phyloP scores from a whole-genome alignment of 2,888 invertebrate genomes.

The Trichopria drosophilae region DNA sequence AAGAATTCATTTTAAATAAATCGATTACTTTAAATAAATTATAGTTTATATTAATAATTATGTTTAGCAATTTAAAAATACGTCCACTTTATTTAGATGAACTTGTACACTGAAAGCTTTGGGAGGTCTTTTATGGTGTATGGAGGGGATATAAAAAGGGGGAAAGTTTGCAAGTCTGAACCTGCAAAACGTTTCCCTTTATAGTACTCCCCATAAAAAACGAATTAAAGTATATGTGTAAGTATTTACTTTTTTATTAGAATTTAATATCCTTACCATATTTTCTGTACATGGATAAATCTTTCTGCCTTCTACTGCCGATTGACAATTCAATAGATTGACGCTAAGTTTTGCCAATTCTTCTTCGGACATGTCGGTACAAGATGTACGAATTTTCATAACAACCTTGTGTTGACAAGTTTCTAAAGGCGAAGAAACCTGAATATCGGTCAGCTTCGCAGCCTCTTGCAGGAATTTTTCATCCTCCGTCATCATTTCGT shows the following conservation, averaged over 20 bases:
- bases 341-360: slow-evolving; percentile 69
- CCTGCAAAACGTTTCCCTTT: slow-evolving; percentile 41
- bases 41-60: background rate
- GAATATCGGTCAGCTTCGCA: slow-evolving; percentile 61
- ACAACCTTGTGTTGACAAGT: slow-evolving; percentile 70
- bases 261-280: slow-evolving; percentile 60
- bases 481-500: slow-evolving; percentile 58
- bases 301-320: slow-evolving; percentile 64
- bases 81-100: no score
- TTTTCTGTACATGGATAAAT: slow-evolving; percentile 65
- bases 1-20: slow-evolving; percentile 14
- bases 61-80: slow-evolving; percentile 5
- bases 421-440: slow-evolving; percentile 64
- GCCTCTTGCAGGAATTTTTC: slow-evolving; percentile 69
- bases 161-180: slow-evolving; percentile 46
- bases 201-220: no score
- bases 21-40: slow-evolving; percentile 2
- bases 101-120: no score
- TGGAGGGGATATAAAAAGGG: slow-evolving; percentile 31
- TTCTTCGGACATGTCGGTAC: slow-evolving; percentile 66
- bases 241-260: slow-evolving; percentile 1
- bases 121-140: slow-evolving; percentile 7
- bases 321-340: slow-evolving; percentile 70
- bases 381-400: slow-evolving; percentile 64
- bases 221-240: no score